These are phyloP conservation scores for Agelaius tricolor DNA, from an alignment of 2,113 vertebrate genomes.

Conservation along the genomic window DNA sequence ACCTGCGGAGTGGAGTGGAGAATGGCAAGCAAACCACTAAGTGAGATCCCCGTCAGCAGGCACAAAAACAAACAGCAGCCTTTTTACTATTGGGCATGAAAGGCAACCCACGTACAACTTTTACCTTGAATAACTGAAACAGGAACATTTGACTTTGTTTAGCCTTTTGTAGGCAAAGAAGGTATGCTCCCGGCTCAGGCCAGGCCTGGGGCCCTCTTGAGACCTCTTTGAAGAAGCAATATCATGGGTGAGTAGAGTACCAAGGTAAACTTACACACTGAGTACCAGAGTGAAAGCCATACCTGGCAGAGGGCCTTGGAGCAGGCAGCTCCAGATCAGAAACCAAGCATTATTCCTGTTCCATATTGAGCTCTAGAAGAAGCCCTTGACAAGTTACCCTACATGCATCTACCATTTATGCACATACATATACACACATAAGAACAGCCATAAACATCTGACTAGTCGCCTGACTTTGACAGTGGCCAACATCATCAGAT, in stretches of 20 bases:
- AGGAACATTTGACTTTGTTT: background rate
- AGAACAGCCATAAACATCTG: background rate
- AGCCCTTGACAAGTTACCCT: background rate
- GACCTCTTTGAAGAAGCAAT: background rate
- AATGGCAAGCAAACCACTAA: background rate
- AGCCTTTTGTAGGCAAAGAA: background rate
- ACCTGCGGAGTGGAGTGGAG: background rate
- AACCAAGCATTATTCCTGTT: background rate
- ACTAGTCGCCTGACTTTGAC: background rate
- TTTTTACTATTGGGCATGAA: background rate
- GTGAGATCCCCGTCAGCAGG: background rate
- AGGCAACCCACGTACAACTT: background rate
- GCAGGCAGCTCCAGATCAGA: background rate
- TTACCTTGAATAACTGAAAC: slow-evolving; percentile 15
- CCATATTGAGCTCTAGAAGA: fast-evolving
- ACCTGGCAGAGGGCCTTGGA: background rate
- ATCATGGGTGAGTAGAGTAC: background rate
- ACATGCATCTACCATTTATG: background rate
- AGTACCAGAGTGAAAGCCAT: background rate
- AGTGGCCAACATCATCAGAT: background rate
- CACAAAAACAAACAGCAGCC: background rate
- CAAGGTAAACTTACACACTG: background rate
- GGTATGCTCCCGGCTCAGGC: background rate
- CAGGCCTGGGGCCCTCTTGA: background rate
- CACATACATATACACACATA: fast-evolving